Evolutionary conservation across 2,797 vertebrate species (phyloP).

Genomic region (Adelosebastes latens): DNA sequence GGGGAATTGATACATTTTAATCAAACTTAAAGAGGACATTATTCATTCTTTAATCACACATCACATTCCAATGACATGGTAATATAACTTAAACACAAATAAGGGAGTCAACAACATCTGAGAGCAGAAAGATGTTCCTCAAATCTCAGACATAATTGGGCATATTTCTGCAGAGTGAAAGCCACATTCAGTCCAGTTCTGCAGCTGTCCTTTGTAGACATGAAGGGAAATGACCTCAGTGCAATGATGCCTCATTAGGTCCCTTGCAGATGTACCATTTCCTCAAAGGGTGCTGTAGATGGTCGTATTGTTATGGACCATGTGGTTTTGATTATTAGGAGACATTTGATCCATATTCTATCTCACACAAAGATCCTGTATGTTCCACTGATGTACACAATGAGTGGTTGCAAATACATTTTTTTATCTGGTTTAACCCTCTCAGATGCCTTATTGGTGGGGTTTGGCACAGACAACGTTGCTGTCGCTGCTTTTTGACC

Average conservation of each 20-base stretch:
- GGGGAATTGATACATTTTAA: slow-evolving; percentile 48
- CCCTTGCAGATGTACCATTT: not conserved
- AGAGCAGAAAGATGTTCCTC: slow-evolving; percentile 7
- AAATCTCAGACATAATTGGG: slow-evolving; percentile 1
- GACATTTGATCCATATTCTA: slow-evolving; percentile 5
- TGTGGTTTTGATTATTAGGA: not conserved
- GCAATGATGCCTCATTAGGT: not conserved
- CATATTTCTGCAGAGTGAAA: slow-evolving; percentile 12
- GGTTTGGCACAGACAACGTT: not conserved
- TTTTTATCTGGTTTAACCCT: not conserved
- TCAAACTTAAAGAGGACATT: slow-evolving; percentile 53
- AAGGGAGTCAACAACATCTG: slow-evolving; percentile 20
- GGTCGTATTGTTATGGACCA: slow-evolving; percentile 30
- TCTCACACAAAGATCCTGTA: not conserved
- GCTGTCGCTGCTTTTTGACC: not conserved
- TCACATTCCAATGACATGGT: slow-evolving; percentile 45
- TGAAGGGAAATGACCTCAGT: not conserved
- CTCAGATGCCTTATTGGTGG: not conserved
- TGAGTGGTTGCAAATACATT: not conserved
- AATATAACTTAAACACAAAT: slow-evolving; percentile 24
- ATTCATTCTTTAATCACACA: slow-evolving; percentile 45
- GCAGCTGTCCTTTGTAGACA: slow-evolving; percentile 1
- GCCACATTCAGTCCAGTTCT: slow-evolving; percentile 11
- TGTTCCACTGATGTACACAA: not conserved
- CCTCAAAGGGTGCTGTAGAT: not conserved